These are phyloP conservation scores for Desmodus rotundus DNA, from an alignment of 2,113 vertebrate genomes.

Conservation along the genomic window DNA sequence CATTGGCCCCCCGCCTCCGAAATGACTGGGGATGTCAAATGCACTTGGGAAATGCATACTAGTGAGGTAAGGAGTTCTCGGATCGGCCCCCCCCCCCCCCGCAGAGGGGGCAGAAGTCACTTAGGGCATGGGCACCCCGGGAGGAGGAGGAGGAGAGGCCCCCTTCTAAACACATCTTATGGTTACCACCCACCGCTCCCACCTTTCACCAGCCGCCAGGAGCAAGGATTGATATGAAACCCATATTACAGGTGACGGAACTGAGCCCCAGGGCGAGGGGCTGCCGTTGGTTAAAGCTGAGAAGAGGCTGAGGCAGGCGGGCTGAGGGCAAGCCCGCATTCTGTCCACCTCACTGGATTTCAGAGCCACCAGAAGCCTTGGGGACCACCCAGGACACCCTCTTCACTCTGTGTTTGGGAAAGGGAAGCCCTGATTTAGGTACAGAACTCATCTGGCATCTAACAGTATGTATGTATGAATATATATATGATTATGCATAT, in stretches of 20 bases:
- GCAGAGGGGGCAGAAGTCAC: background rate
- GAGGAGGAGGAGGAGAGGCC: background rate
- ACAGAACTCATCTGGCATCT: background rate
- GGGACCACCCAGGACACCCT: background rate
- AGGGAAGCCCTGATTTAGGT: background rate
- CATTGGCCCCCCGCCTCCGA: background rate
- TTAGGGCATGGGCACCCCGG: rapidly evolving
- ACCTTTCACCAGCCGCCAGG: background rate
- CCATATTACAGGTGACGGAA: background rate
- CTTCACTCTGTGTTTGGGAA: background rate
- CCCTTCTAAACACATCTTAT: background rate
- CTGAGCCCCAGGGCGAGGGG: background rate
- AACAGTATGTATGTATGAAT: background rate
- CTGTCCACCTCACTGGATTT: background rate
- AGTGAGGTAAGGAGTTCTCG: background rate
- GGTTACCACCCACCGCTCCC: rapidly evolving
- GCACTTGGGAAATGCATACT: background rate
- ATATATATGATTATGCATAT: background rate
- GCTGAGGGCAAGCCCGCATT: no score
- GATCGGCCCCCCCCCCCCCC: no score
- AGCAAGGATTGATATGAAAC: background rate
- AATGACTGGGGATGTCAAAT: background rate
- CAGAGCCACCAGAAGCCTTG: background rate
- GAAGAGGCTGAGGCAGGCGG: background rate
- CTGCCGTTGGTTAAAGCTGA: background rate